A percentile compares a stretch with the other conserved stretches of the same genome.
Evolutionary conservation across 2,113 vertebrate genomes (phyloP).

Genomic region (Actinemys pallida): DNA sequence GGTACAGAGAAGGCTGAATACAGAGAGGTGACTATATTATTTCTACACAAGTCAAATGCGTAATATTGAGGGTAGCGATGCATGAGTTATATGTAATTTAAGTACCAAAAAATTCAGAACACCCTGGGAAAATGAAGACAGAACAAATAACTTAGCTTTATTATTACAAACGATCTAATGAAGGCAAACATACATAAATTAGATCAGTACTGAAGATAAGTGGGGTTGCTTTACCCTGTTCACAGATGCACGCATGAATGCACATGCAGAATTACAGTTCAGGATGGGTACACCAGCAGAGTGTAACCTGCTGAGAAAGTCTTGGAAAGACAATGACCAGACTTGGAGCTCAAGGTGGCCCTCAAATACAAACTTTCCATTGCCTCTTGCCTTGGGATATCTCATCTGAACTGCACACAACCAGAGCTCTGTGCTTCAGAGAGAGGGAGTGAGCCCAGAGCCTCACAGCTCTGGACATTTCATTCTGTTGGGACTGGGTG

Average conservation of each 20-base stretch:
- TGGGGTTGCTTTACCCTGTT: constrained; percentile 39
- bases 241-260: constrained; percentile 60
- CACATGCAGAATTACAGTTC: constrained; percentile 37
- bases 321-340: neutral
- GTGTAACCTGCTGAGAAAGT: neutral
- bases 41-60: neutral
- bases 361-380: constrained; percentile 1
- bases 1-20: neutral
- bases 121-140: constrained; percentile 53
- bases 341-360: neutral
- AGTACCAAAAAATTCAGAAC: constrained; percentile 33
- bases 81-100: neutral
- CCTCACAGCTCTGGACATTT: neutral
- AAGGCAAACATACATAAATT: constrained; percentile 61
- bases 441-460: neutral
- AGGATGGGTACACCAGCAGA: constrained; percentile 5
- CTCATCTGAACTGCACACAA: neutral
- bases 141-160: constrained; percentile 63
- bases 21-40: neutral
- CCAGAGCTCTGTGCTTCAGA: neutral
- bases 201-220: constrained; percentile 75
- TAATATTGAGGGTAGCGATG: neutral
- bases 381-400: neutral
- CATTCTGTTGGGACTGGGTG: neutral
- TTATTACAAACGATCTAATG: constrained; percentile 47